Evolutionary conservation across 37 sponge, comb jelly and placozoan genomes (phyloP), one percentile per base, ranked within the genome.

Genomic region (Mnemiopsis leidyi): DNA sequence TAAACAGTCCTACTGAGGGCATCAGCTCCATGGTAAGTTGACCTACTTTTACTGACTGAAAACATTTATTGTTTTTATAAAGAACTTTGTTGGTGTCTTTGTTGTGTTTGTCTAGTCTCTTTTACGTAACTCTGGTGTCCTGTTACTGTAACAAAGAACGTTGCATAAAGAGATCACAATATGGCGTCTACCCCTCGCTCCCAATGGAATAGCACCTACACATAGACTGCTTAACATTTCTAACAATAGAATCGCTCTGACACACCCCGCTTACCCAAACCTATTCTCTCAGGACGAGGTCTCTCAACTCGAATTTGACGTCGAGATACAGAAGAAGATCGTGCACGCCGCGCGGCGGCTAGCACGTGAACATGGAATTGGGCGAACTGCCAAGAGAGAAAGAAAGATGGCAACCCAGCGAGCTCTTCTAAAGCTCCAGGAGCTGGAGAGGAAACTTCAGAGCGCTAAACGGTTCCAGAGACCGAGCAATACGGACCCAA

Each of bases 291-390:
- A 77, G 79, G 79, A 77, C 32, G 79, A 77, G 18, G 79, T 77
- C 9, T 77, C 79, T 1, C 79, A 32, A 28, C 35, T 77, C 32
- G 79, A 77, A 20, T 77, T 77, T 77, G 79, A 77, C 79, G 79
- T 77, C 1, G 79, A 77, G 36, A 77, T 77, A 1, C 79, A 77
- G 79, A 77, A 77, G 79, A 77, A 77, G 79, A 77, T 77, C 16
- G 79, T 77, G 79, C 79, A 77, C 79, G 79, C 79, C 33, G 79
- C 79, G 79, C 79, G 79, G 35, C 79, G 79, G 30, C 36, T 77
- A 3, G 79, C 79, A 3, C 79, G 79, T 32, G 79, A 77, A 32
- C 79, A 77, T 32, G 79, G 79, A 26, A 77, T 77, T 16, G 79
- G 79, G 34, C 26, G 79, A 36, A 77, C 9, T 32, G 79, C 32